phyloP scores from a whole-genome alignment of 2,797 vertebrate genomes.

The Anabas testudineus region DNA sequence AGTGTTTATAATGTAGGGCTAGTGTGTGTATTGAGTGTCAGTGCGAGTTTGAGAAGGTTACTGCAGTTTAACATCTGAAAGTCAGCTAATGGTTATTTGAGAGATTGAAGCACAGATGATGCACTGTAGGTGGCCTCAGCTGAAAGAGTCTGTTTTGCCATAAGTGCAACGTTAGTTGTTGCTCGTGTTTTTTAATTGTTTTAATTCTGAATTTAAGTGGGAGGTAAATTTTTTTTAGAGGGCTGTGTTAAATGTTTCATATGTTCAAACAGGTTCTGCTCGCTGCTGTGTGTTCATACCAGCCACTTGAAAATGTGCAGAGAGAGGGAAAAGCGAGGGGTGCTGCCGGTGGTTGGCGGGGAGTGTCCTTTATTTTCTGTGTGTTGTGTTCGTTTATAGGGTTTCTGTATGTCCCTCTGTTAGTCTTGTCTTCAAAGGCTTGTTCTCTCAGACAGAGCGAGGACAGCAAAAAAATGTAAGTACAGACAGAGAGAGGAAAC shows the following conservation, averaged over 20 bases:
- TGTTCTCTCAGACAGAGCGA: not conserved
- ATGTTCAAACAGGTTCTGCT: too few relatives aligned
- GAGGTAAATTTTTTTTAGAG: too few relatives aligned
- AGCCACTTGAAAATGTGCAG: too few relatives aligned
- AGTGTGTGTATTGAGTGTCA: conserved; percentile 26
- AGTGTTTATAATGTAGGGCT: conserved; percentile 6
- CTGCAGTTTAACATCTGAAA: conserved; percentile 2
- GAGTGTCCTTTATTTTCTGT: conserved; percentile 35
- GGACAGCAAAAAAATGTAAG: not conserved
- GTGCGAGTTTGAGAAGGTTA: conserved; percentile 17
- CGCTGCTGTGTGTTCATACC: too few relatives aligned
- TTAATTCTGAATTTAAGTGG: too few relatives aligned
- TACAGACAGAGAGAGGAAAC: not conserved
- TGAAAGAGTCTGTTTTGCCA: not conserved
- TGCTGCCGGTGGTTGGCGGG: not conserved
- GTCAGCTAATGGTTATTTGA: not conserved
- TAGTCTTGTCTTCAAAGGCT: conserved; percentile 35
- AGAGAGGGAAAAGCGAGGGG: not conserved
- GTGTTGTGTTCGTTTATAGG: conserved; percentile 21
- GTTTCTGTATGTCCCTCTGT: not conserved
- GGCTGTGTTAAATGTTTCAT: too few relatives aligned
- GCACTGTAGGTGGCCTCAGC: conserved; percentile 24
- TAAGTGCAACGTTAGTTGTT: too few relatives aligned
- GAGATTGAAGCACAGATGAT: not conserved
- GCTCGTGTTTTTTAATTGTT: too few relatives aligned